Conservation (phyloP, 2,113 vertebrate species). For the Lophochroa leadbeateri region DNA sequence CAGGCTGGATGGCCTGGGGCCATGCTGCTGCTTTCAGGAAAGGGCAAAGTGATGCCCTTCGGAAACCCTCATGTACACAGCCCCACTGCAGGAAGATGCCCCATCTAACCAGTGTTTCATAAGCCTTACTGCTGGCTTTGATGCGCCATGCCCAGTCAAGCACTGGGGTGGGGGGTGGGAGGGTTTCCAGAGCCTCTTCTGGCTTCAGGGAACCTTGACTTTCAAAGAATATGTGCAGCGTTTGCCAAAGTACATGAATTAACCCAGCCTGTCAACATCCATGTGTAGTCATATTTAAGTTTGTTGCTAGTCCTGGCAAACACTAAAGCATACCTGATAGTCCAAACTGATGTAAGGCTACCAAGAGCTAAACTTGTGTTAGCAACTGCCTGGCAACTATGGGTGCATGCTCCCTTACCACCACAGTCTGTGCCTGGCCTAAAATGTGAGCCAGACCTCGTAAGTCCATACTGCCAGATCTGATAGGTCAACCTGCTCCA, state of each 20-base stretch:
- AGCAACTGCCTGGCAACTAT: background rate
- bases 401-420: background rate
- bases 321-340: background rate
- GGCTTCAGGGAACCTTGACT: background rate
- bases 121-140: background rate
- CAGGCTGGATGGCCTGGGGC: background rate
- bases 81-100: rapidly evolving
- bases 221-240: background rate
- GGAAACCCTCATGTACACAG: rapidly evolving
- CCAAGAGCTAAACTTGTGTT: background rate
- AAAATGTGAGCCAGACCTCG: rapidly evolving
- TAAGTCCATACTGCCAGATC: background rate
- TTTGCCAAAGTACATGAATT: rapidly evolving
- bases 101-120: background rate
- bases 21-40: background rate
- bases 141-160: background rate
- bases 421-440: background rate
- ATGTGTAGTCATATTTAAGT: rapidly evolving
- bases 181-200: background rate
- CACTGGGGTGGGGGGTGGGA: rapidly evolving
- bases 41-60: background rate
- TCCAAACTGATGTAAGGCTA: background rate
- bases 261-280: background rate
- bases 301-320: background rate
- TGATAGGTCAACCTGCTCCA: background rate